A percentile compares a stretch with the other conserved stretches of the same genome.
phyloP scores from a whole-genome alignment of 2,113 vertebrate genomes.

The Nansenia antarctica region DNA sequence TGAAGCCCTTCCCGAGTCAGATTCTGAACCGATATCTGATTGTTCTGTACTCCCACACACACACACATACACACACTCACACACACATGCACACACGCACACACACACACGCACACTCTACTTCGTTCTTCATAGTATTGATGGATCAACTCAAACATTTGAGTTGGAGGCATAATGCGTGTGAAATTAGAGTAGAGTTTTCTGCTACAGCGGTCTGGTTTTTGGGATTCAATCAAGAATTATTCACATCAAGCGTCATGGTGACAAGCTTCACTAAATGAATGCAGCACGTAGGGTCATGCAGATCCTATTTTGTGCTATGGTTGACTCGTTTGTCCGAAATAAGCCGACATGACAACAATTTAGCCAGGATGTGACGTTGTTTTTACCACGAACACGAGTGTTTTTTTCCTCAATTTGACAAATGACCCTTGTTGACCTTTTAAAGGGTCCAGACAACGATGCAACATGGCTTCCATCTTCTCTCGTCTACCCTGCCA shows the following conservation, averaged over 20 bases:
- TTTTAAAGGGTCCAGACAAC: conserved; percentile 15
- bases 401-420: conserved; percentile 8
- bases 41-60: conserved; percentile 53
- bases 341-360: conserved; percentile 24
- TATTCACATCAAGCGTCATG: conserved; percentile 6
- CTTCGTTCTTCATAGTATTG: conserved; percentile 1
- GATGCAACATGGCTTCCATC: conserved; percentile 20
- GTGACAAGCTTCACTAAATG: not conserved
- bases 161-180: not conserved
- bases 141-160: conserved; percentile 29
- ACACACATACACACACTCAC: conserved; percentile 27
- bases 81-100: too few species aligned
- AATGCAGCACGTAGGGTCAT: too few species aligned
- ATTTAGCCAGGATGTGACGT: conserved; percentile 22
- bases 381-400: conserved; percentile 15
- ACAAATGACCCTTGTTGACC: conserved; percentile 19
- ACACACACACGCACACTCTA: conserved; percentile 59
- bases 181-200: conserved; percentile 25
- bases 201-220: conserved; percentile 17
- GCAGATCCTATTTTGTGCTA: too few species aligned
- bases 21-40: conserved; percentile 45
- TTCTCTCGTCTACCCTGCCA: not conserved
- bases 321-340: conserved; percentile 24
- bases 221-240: conserved; percentile 17
- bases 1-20: conserved; percentile 46